Percentiles rank a stretch among this genome's conserved stretches.
Evolutionary conservation across 2,797 vertebrate genomes (phyloP).

Genomic region (Coranthus polyacanthus): DNA sequence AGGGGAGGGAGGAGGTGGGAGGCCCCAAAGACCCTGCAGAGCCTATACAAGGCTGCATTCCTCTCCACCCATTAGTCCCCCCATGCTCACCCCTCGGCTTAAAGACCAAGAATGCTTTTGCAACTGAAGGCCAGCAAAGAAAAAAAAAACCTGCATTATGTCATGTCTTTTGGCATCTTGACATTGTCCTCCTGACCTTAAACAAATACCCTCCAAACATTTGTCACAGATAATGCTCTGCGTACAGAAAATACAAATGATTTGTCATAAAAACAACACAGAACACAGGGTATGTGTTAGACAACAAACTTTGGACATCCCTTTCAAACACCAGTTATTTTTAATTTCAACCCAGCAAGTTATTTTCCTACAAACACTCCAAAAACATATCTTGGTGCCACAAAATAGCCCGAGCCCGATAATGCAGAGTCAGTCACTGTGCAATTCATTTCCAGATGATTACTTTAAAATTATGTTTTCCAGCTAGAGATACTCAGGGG

Average conservation of each 20-base stretch:
- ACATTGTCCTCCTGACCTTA: slow-evolving; percentile 49
- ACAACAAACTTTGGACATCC: slow-evolving; percentile 2
- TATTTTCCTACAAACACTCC: background rate
- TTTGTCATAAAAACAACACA: background rate
- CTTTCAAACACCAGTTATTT: slow-evolving; percentile 11
- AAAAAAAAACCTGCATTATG: slow-evolving; percentile 64
- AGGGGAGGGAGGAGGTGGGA: slow-evolving; percentile 44
- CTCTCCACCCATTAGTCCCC: slow-evolving; percentile 76
- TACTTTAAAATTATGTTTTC: slow-evolving; percentile 8
- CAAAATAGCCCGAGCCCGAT: background rate
- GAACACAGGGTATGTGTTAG: background rate
- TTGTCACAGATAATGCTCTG: background rate
- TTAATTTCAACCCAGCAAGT: background rate
- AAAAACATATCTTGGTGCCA: background rate
- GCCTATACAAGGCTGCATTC: slow-evolving; percentile 91
- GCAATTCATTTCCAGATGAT: slow-evolving; percentile 16
- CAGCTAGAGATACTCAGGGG: slow-evolving; percentile 23
- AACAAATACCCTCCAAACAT: slow-evolving; percentile 37
- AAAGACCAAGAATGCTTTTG: slow-evolving; percentile 54
- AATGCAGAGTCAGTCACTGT: background rate
- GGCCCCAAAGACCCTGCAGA: slow-evolving; percentile 83
- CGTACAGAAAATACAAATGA: background rate
- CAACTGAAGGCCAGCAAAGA: slow-evolving; percentile 47
- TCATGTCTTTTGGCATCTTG: slow-evolving; percentile 58
- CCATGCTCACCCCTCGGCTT: slow-evolving; percentile 21